Conservation (phyloP, 2,888 invertebrate genomes). For the Metopia argyrocephala region DNA sequence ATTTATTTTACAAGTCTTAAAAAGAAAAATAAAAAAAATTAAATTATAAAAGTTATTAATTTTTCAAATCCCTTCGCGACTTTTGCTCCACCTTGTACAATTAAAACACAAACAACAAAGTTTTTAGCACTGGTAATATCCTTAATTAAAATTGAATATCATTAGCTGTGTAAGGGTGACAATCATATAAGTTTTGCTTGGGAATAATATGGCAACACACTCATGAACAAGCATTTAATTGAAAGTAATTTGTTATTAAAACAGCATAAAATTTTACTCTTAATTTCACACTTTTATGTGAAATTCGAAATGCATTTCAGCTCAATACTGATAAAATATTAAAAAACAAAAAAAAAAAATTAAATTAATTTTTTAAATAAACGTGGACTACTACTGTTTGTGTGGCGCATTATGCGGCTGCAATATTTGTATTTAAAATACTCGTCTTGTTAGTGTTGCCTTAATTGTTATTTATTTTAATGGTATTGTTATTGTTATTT, state of each 20-base stretch:
- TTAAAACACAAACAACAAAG: too few species aligned
- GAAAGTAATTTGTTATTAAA: conserved; percentile 35
- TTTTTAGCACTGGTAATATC: background rate
- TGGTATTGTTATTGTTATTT: background rate
- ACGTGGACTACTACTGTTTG: background rate
- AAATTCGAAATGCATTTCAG: background rate
- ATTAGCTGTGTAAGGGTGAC: background rate
- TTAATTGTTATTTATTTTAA: background rate
- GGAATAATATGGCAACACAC: background rate
- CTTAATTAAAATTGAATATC: background rate
- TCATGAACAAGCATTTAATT: background rate
- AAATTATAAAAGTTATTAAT: too few species aligned
- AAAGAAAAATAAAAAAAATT: too few species aligned
- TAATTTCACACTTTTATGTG: conserved; percentile 17
- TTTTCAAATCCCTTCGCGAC: too few species aligned
- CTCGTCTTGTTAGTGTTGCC: background rate
- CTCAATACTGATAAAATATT: background rate
- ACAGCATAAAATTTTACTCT: conserved; percentile 8
- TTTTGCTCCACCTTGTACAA: too few species aligned
- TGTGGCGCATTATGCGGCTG: background rate
- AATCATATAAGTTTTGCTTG: too few species aligned
- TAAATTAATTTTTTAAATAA: background rate
- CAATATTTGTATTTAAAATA: background rate
- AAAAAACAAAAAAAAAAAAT: background rate
- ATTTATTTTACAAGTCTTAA: too few species aligned